Conservation (phyloP, 2,888 invertebrate species). For the Drosophila prostipennis region DNA sequence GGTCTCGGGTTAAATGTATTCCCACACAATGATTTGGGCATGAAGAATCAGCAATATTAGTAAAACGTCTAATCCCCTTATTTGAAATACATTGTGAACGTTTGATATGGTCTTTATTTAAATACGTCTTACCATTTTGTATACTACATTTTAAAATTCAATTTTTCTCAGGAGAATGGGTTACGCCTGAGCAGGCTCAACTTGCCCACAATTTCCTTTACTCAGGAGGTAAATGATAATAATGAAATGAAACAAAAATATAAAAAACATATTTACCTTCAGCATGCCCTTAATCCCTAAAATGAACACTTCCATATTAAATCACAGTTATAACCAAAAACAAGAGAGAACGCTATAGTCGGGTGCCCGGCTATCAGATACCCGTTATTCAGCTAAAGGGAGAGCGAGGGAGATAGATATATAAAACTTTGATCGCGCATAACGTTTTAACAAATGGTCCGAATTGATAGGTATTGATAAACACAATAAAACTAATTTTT, state of each 20-base stretch:
- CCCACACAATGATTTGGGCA: neutral
- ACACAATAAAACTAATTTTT: too few species aligned
- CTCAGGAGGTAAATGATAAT: slow-evolving; percentile 88
- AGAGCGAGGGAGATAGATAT: too few species aligned
- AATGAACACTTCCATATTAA: neutral
- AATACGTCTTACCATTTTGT: slow-evolving; percentile 2
- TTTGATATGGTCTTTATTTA: neutral
- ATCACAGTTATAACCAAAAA: neutral
- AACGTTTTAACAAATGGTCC: too few species aligned
- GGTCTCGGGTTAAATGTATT: too few species aligned
- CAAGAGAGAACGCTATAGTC: too few species aligned
- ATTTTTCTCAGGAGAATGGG: slow-evolving; percentile 87
- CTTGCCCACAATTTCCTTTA: slow-evolving; percentile 94
- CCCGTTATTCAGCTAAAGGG: too few species aligned
- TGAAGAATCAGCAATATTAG: neutral
- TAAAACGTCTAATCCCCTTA: neutral
- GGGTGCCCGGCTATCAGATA: too few species aligned
- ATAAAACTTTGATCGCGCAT: too few species aligned
- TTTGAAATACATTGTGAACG: neutral
- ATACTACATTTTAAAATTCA: slow-evolving; percentile 39
- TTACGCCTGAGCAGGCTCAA: slow-evolving; percentile 92
- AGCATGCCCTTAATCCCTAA: slow-evolving; percentile 34
- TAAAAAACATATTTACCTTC: slow-evolving; percentile 13
- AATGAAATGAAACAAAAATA: slow-evolving; percentile 26
- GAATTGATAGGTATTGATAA: too few species aligned